Evolutionary conservation across 1,140 invertebrate species (phyloP).

Genomic region (Magallana ariakensis): DNA sequence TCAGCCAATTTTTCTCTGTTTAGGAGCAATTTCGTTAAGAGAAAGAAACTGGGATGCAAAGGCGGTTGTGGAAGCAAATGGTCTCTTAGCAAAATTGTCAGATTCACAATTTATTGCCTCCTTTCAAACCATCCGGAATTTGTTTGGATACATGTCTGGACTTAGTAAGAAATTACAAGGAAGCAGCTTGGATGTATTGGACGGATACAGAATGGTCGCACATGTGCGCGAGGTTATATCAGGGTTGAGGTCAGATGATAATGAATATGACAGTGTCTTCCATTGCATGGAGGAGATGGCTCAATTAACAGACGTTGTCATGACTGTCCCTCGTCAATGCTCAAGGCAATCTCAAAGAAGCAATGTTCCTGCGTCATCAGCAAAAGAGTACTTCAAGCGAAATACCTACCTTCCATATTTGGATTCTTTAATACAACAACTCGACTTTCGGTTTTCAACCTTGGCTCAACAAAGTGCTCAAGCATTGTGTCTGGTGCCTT

Average conservation of each 20-base stretch:
- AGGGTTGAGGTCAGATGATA: slow-evolving; percentile 11
- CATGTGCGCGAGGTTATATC: slow-evolving; percentile 21
- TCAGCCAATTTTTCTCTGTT: slow-evolving; percentile 25
- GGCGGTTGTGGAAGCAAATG: slow-evolving; percentile 48
- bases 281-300: slow-evolving; percentile 48
- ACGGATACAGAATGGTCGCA: slow-evolving; percentile 46
- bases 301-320: neutral
- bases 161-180: slow-evolving; percentile 58
- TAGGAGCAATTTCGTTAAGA: slow-evolving; percentile 49
- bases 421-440: slow-evolving; percentile 48
- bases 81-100: slow-evolving; percentile 52
- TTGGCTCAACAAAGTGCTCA: neutral
- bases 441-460: slow-evolving; percentile 28
- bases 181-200: slow-evolving; percentile 50
- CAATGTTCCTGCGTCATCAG: slow-evolving; percentile 46
- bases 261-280: slow-evolving; percentile 49
- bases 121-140: slow-evolving; percentile 55
- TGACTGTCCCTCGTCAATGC: slow-evolving; percentile 53
- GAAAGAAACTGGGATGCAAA: slow-evolving; percentile 54
- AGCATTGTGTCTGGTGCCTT: slow-evolving; percentile 26
- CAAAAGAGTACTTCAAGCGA: slow-evolving; percentile 53
- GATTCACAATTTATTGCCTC: slow-evolving; percentile 56
- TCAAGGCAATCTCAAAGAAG: slow-evolving; percentile 55
- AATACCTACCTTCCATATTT: slow-evolving; percentile 53
- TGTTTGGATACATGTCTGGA: slow-evolving; percentile 52